Evolutionary conservation across 2,888 invertebrate genomes (phyloP), one percentile per base, ranked within the genome.

Genomic region (Idaea aversata): DNA sequence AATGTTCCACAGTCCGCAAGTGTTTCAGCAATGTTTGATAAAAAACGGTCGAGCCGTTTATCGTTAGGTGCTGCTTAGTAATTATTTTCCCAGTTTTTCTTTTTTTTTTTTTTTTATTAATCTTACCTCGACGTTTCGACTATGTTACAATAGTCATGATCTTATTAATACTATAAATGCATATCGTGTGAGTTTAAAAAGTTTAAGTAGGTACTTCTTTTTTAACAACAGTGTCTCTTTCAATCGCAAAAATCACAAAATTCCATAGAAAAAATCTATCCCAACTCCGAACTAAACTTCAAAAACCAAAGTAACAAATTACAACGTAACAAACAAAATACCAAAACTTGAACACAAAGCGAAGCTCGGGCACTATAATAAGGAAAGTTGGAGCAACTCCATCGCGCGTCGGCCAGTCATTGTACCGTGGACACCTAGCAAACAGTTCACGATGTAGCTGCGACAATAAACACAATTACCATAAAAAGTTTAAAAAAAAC

Each of bases 141-240:
- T n/a, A n/a, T n/a, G n/a, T n/a, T n/a, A n/a, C n/a, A n/a, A n/a
- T n/a, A n/a, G n/a, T n/a, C n/a, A n/a, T n/a, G n/a, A n/a, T n/a
- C n/a, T n/a, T n/a, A n/a, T n/a, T n/a, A n/a, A n/a, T n/a, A n/a
- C n/a, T n/a, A n/a, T n/a, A n/a, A n/a, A n/a, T n/a, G n/a, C n/a
- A n/a, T n/a, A n/a, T n/a, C n/a, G n/a, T n/a, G n/a, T n/a, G n/a
- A n/a, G n/a, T n/a, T n/a, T n/a, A n/a, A n/a, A n/a, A n/a, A n/a
- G n/a, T n/a, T n/a, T n/a, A n/a, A n/a, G n/a, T n/a, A n/a, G n/a
- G 61, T 71, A 34, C 65, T 72, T 70, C 60, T 47, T 69, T 67
- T 65, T 66, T 64, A 67, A 4, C 60, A 47, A 64, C 34, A 38
- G 63, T 59, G 34, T 47, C 47, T 47, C 47, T 47, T 47, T 47